Percentiles rank a stretch among this genome's conserved stretches.
Evolutionary conservation across 2,113 vertebrate species (phyloP).

Genomic region (Spea multiplicata): DNA sequence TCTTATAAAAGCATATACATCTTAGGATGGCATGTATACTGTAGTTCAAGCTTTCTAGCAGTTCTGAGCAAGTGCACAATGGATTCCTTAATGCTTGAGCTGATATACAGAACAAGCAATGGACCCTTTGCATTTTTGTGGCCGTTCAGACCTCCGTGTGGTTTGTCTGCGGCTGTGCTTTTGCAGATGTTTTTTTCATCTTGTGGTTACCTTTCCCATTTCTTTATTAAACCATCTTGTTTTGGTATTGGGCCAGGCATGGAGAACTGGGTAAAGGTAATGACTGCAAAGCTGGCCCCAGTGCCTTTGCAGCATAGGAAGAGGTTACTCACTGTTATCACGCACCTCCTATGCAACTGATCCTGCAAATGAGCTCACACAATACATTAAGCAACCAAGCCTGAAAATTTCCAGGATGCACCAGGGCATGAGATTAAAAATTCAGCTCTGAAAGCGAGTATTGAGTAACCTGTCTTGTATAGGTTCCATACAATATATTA

Average conservation of each 20-base stretch:
- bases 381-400: constrained; percentile 37
- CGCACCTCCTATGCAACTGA: constrained; percentile 2
- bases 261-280: constrained; percentile 19
- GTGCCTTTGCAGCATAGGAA: not conserved
- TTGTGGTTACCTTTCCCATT: constrained; percentile 33
- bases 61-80: not conserved
- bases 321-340: not conserved
- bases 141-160: constrained; percentile 38
- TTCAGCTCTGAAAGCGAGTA: constrained; percentile 5
- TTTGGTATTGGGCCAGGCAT: constrained; percentile 7
- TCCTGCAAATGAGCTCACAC: constrained; percentile 25
- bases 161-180: constrained; percentile 43
- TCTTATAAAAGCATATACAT: constrained; percentile 2
- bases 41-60: constrained; percentile 2
- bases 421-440: constrained; percentile 35
- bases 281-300: constrained; percentile 15
- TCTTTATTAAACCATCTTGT: constrained; percentile 25
- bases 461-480: constrained; percentile 10
- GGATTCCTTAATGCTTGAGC: constrained; percentile 7
- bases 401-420: constrained; percentile 34
- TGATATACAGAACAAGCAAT: constrained; percentile 9
- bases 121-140: constrained; percentile 40
- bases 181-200: constrained; percentile 45
- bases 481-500: not conserved
- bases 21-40: not conserved